phyloP scores from a whole-genome alignment of 2,888 invertebrate genomes.

The Stratiomys singularior region DNA sequence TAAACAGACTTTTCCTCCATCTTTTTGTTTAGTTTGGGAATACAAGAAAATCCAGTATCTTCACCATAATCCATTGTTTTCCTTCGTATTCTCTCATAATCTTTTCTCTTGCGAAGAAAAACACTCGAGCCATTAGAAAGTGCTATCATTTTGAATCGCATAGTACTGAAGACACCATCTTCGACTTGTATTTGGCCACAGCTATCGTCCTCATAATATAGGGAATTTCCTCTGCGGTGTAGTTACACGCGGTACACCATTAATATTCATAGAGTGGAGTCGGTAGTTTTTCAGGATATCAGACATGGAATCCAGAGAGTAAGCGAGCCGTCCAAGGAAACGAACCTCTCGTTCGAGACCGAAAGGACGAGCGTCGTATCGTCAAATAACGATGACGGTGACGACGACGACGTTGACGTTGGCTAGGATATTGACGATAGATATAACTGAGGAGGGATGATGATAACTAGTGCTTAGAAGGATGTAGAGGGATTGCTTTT shows the following conservation, averaged over 20 bases:
- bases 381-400: background rate
- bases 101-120: background rate
- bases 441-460: constrained; percentile 10
- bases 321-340: background rate
- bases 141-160: constrained; percentile 41
- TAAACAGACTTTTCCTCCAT: background rate
- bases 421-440: background rate
- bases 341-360: background rate
- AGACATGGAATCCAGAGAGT: constrained; percentile 16
- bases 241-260: constrained; percentile 43
- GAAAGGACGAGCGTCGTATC: constrained; percentile 5
- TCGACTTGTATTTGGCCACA: constrained; percentile 9
- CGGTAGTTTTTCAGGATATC: constrained; percentile 41
- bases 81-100: background rate
- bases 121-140: background rate
- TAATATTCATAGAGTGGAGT: constrained; percentile 45
- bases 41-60: background rate
- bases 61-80: constrained; percentile 4
- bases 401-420: constrained; percentile 26
- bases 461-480: constrained; percentile 25
- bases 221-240: constrained; percentile 41
- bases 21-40: background rate
- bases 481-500: constrained; percentile 36
- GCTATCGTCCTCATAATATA: constrained; percentile 32
- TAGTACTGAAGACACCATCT: constrained; percentile 27